Evolutionary conservation across 2,113 vertebrate species (phyloP), one percentile per base, ranked within the genome.

Genomic region (Parus major): DNA sequence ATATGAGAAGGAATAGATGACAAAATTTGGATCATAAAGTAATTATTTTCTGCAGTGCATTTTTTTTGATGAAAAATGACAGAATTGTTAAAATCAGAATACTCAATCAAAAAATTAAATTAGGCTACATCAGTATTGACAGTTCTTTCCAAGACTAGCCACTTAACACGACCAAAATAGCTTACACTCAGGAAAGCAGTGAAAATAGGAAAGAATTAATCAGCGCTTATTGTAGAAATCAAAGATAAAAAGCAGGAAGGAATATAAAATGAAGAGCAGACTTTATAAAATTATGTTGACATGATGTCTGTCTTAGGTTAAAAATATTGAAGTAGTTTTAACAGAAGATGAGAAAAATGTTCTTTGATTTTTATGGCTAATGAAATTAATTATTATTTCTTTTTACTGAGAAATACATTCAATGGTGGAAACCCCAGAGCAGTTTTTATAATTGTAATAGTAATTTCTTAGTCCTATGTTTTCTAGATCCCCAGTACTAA

Each of bases 181-280:
- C 69, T 93, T 84, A 68, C 61, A 39, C 27, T 73, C 4, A 56
- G 66, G 82, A 92, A 94, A 81, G 57, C 27, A 70, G n/a, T 70
- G 92, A 50, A 95, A 96, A 76, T 53, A 69, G 79, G 84, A 95
- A 96, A 94, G 46, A 93, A 95, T 90, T 95, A 92, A 77, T 95
- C 88, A 81, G 47, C 91, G 49, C 72, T 86, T 82, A 68, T 87
- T 87, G 66, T 73, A 71, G 75, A 89, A 96, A 90, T 90, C 66
- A 70, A 75, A 80, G 68, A 78, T 53, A 78, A 87, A 73, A 41
- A 63, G 36, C 52, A 71, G 53, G 85, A 93, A 92, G n/a, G 49
- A 93, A 87, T 89, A 46, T 56, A 63, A 78, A 83, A 88, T 31
- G 36, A 89, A 94, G 23, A 82, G 13, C 57, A 91, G 33, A 36